Evolutionary conservation across 2,888 invertebrate species (phyloP), one percentile per base, ranked within the genome.

Genomic region (Entomobrya multifasciata): DNA sequence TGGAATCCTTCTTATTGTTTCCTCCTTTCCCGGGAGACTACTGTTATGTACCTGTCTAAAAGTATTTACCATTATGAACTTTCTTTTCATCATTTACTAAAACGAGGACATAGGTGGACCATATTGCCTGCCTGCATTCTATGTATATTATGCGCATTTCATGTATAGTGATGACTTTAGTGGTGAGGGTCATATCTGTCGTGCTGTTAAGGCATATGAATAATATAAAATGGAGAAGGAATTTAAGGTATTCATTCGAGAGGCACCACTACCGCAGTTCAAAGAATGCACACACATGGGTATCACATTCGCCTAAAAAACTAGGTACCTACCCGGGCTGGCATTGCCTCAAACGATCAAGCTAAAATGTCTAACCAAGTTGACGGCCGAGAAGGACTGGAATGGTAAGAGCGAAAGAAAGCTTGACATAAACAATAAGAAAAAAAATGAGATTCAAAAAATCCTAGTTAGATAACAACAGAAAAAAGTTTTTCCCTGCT

Each of bases 1-100:
- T 36, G 36, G 67, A 80, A 80, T 80, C 80, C 80, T 15, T 49
- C 65, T 80, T 62, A 52, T 79, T 52, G 65, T 52, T 74, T 74
- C 52, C 22, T 47, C 11, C 4, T 70, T 47, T 8, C 17, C 8
- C 30, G 8, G 8, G 52, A 30, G 74, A 30, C 49, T 30, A 52
- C 47, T 47, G 72, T 25, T 47, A 72, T 74, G 52, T 52, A 74
- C 74, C 74, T 74, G 74, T 52, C 13, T 74, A 27, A 74, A 74
- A 74, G 74, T 30, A 74, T 74, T 74, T 74, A 36, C 52, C 30
- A 74, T 52, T 30, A 74, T 74, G 74, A 74, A 74, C 74, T 74
- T 74, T 52, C 17, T 17, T 36, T 52, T 52, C 15, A n/a, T 2
- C 10, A 67, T 44, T 67, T 67, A 22, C 67, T 8, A 30, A 36